These are phyloP conservation scores for Pollenia labialis DNA, from an alignment of 2,888 invertebrate species.

Conservation along the genomic window DNA sequence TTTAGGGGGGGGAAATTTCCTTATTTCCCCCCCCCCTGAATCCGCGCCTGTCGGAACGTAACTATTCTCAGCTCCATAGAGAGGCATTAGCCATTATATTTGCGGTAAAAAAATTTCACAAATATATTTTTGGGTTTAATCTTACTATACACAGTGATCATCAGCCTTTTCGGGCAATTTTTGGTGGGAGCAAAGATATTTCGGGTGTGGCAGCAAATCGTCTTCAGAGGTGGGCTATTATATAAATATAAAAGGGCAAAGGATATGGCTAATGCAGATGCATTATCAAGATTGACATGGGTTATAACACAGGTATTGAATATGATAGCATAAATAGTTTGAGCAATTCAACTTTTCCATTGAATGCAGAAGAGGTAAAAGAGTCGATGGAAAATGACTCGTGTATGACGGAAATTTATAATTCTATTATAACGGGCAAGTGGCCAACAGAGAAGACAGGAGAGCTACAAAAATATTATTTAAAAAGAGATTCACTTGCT, in stretches of 20 bases:
- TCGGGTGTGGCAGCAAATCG: no score
- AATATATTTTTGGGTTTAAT: no score
- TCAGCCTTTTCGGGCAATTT: no score
- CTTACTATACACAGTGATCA: no score
- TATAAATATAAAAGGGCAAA: conserved; percentile 55
- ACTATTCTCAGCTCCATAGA: conserved; percentile 50
- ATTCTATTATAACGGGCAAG: conserved; percentile 28
- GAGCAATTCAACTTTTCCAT: conserved; percentile 30
- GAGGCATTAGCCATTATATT: conserved; percentile 40
- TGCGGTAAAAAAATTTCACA: conserved; percentile 38
- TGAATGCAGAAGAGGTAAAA: conserved; percentile 21
- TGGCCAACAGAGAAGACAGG: conserved; percentile 20
- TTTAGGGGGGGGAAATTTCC: no score
- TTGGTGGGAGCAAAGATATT: no score
- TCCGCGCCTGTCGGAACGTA: no score
- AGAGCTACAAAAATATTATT: conserved; percentile 42
- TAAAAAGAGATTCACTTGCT: conserved; percentile 49
- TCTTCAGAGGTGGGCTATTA: conserved; percentile 51
- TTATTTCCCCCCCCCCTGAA: no score
- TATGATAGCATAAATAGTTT: conserved; percentile 59
- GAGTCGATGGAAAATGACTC: conserved; percentile 10
- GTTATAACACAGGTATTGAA: conserved; percentile 35
- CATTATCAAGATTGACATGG: conserved; percentile 56
- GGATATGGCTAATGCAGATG: conserved; percentile 9
- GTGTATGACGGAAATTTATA: conserved; percentile 16